A percentile compares a stretch with the other conserved stretches of the same genome.
phyloP scores from a whole-genome alignment of 2,797 vertebrate genomes.

The Ciconia nigra region DNA sequence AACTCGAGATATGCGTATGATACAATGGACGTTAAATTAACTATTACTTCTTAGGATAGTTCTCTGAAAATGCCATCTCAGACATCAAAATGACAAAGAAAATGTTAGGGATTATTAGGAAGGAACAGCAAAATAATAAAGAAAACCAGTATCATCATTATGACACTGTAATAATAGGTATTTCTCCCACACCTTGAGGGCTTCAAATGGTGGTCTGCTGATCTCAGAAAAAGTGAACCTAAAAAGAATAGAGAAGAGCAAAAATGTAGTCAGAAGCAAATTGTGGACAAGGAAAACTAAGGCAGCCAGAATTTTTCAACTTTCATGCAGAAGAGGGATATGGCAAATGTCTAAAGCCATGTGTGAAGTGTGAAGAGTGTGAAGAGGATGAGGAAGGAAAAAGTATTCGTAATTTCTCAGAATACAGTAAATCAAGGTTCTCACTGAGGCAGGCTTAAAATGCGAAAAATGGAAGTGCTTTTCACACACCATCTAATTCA shows the following conservation, averaged over 20 bases:
- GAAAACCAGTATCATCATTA: not conserved
- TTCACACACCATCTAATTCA: not conserved
- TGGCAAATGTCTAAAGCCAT: not conserved
- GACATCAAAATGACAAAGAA: not conserved
- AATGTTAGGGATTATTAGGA: not conserved
- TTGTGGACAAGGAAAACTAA: not conserved
- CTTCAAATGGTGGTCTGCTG: not conserved
- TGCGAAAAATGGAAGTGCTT: not conserved
- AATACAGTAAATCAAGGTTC: not conserved
- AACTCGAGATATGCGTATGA: not conserved
- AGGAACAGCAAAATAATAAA: not conserved
- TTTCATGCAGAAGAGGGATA: not conserved
- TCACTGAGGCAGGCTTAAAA: not conserved
- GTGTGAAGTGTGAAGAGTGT: too few relatives aligned
- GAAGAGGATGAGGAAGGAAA: not conserved
- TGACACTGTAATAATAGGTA: not conserved
- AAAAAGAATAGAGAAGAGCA: not conserved
- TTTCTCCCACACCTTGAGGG: not conserved
- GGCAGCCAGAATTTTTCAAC: not conserved
- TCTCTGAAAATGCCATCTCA: not conserved
- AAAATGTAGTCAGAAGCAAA: not conserved
- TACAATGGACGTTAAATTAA: not conserved
- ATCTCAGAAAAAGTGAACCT: not conserved
- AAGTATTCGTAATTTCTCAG: not conserved
- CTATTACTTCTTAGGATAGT: not conserved